Evolutionary conservation across 2,797 vertebrate genomes (phyloP).

Genomic region (Chiroxiphia lanceolata): DNA sequence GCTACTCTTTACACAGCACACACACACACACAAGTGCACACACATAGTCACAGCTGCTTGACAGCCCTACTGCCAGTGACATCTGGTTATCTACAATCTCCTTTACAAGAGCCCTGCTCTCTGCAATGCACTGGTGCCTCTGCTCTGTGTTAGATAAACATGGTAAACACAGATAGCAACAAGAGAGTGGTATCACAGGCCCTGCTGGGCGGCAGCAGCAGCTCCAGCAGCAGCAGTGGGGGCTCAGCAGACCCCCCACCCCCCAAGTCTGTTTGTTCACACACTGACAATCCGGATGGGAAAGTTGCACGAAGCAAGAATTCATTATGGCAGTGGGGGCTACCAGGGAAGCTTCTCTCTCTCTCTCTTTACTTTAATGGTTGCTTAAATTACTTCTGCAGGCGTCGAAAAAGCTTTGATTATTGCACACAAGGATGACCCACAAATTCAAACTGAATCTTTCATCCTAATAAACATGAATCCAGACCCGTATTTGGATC

Average conservation of each 20-base stretch:
- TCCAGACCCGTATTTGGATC: neutral
- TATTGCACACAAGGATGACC: constrained; percentile 33
- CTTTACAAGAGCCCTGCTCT: constrained; percentile 1
- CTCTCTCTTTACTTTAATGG: constrained; percentile 36
- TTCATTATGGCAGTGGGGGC: neutral
- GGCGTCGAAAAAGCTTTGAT: constrained; percentile 60
- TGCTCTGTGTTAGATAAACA: constrained; percentile 7
- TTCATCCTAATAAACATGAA: constrained; percentile 45
- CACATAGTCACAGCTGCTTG: neutral
- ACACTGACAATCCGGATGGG: neutral
- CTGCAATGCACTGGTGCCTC: neutral
- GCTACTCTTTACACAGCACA: neutral
- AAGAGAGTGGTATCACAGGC: neutral
- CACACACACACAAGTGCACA: neutral
- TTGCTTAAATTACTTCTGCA: constrained; percentile 59
- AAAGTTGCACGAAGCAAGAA: neutral
- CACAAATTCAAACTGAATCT: constrained; percentile 35
- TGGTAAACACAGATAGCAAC: constrained; percentile 26
- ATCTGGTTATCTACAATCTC: constrained; percentile 39
- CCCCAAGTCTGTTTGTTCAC: neutral
- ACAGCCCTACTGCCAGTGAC: neutral
- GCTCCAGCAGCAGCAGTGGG: neutral
- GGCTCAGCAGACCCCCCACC: neutral
- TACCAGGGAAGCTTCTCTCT: neutral
- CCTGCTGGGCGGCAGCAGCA: neutral